Conservation (phyloP, 2,888 invertebrate species). For the Nomada goodeniana region DNA sequence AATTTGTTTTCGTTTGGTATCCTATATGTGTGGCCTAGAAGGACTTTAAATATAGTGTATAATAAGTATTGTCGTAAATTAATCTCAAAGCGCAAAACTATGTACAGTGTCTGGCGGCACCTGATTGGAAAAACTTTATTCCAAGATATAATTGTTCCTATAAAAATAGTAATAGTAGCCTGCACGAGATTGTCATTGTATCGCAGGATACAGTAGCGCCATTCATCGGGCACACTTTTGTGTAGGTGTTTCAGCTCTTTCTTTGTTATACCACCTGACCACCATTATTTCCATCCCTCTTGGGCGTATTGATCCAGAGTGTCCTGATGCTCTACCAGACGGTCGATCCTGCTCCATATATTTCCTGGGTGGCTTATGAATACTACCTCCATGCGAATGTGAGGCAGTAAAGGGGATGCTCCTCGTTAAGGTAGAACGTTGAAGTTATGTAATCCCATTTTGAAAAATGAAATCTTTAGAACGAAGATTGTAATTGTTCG, state of each 20-base stretch:
- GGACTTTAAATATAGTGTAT: not conserved
- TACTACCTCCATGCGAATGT: conserved; percentile 31
- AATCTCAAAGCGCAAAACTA: not conserved
- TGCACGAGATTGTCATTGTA: conserved; percentile 27
- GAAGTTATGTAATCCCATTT: not conserved
- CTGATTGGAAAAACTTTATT: not conserved
- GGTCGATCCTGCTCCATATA: conserved; percentile 73
- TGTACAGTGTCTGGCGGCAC: not conserved
- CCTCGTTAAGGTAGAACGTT: not conserved
- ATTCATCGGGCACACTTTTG: conserved; percentile 47
- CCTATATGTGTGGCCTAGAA: no score
- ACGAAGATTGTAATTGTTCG: not conserved
- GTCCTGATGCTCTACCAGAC: conserved; percentile 73
- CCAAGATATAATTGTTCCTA: not conserved
- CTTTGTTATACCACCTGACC: conserved; percentile 41
- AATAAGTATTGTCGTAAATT: not conserved
- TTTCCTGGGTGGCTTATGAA: conserved; percentile 43
- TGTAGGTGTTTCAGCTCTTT: conserved; percentile 60
- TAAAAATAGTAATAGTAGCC: not conserved
- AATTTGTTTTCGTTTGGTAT: no score
- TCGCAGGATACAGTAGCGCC: conserved; percentile 48
- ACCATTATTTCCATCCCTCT: conserved; percentile 67
- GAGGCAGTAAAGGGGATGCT: not conserved
- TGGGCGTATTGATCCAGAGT: conserved; percentile 78
- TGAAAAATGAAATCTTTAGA: not conserved